Evolutionary conservation across 1,140 invertebrate genomes (phyloP).

Genomic region (Hypsibius dujardini): DNA sequence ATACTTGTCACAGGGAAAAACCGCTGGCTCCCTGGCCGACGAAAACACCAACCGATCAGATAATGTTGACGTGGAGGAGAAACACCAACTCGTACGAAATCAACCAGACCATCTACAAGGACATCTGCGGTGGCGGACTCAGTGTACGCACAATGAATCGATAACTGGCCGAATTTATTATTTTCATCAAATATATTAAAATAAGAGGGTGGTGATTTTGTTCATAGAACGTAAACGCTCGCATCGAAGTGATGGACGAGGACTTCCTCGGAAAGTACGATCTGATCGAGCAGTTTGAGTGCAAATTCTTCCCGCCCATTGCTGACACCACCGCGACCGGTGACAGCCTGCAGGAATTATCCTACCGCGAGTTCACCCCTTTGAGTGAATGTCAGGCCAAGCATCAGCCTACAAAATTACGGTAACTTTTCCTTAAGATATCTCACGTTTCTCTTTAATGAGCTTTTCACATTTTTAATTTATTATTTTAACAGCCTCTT

Average conservation of each 20-base stretch:
- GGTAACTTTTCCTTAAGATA: neutral
- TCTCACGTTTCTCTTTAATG: neutral
- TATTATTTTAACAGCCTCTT: neutral
- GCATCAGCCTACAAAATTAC: neutral
- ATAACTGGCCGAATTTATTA: neutral
- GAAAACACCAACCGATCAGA: neutral
- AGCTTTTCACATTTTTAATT: neutral
- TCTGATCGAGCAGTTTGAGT: conserved; percentile 15
- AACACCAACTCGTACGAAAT: conserved; percentile 13
- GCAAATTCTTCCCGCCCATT: conserved; percentile 7
- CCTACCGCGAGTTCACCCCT: neutral
- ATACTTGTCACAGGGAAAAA: neutral
- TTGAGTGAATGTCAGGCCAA: neutral
- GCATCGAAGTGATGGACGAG: conserved; percentile 7
- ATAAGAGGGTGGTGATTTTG: neutral
- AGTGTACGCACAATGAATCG: neutral
- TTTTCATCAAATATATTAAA: neutral
- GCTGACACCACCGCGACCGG: neutral
- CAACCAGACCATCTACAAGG: conserved; percentile 3
- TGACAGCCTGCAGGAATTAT: neutral
- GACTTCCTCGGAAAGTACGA: conserved; percentile 13
- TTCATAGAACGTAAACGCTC: conserved; percentile 6
- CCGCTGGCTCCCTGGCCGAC: neutral
- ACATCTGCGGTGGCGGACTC: conserved; percentile 16
- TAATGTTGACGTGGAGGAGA: neutral